These are phyloP conservation scores for Macropis europaea DNA, from an alignment of 2,888 invertebrate genomes.

Conservation along the genomic window DNA sequence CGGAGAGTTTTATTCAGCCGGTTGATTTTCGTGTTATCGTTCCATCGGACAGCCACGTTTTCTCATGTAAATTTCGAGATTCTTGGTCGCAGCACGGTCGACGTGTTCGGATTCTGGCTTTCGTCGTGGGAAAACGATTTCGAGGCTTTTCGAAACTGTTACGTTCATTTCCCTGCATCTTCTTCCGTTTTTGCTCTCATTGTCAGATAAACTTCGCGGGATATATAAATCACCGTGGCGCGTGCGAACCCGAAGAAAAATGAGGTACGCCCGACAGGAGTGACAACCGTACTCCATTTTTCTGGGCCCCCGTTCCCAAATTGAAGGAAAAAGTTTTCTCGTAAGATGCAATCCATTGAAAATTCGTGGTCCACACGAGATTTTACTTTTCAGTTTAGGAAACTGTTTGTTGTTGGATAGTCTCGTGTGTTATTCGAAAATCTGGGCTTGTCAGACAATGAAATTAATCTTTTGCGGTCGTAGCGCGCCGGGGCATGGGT, in stretches of 20 bases:
- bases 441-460: too few relatives aligned
- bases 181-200: neutral
- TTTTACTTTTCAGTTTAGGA: too few relatives aligned
- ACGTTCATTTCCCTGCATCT: neutral
- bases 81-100: too few relatives aligned
- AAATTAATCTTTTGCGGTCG: too few relatives aligned
- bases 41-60: slow-evolving; percentile 28
- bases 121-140: slow-evolving; percentile 8
- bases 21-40: slow-evolving; percentile 23
- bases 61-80: slow-evolving; percentile 55
- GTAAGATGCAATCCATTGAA: too few relatives aligned
- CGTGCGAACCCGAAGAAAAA: slow-evolving; percentile 26
- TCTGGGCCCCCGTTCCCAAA: neutral
- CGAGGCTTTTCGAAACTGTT: slow-evolving; percentile 29
- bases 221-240: slow-evolving; percentile 30
- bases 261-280: slow-evolving; percentile 10
- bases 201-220: slow-evolving; percentile 31
- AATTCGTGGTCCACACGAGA: too few relatives aligned
- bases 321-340: neutral
- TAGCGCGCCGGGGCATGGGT: too few relatives aligned
- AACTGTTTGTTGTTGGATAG: too few relatives aligned
- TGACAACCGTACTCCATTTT: slow-evolving; percentile 20
- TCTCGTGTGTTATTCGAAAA: too few relatives aligned
- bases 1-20: neutral
- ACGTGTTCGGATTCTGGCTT: too few relatives aligned